Evolutionary conservation across 1,140 invertebrate species (phyloP).

Genomic region (Eulimnadia texana): DNA sequence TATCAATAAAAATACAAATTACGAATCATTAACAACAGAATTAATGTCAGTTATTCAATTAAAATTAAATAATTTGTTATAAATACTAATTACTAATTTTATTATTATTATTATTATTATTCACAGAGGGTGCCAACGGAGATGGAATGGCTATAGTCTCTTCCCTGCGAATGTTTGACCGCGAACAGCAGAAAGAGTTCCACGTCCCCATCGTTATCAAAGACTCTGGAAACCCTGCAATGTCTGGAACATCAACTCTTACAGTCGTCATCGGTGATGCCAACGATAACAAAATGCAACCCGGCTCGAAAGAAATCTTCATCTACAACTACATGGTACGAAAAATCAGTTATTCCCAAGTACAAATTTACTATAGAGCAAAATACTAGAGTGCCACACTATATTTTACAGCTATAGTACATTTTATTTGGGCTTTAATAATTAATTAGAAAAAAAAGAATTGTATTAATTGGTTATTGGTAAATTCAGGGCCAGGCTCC

Average conservation of each 20-base stretch:
- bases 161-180: slow-evolving; percentile 76
- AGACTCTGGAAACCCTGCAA: slow-evolving; percentile 61
- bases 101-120: slow-evolving; percentile 16
- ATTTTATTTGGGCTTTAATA: no score
- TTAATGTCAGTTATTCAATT: no score
- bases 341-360: background rate
- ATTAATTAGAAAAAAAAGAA: no score
- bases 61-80: no score
- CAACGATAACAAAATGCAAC: slow-evolving; percentile 95
- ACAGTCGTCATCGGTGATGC: slow-evolving; percentile 81
- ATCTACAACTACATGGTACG: slow-evolving; percentile 81
- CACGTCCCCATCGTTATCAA: slow-evolving; percentile 87
- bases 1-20: no score
- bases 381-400: no score
- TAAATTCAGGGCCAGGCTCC: slow-evolving; percentile 62
- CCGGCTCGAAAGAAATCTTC: slow-evolving; percentile 88
- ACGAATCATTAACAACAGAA: no score
- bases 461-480: no score
- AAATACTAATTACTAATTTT: no score
- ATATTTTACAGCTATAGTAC: no score
- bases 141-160: slow-evolving; percentile 90
- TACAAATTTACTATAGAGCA: no score
- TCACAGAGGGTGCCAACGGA: slow-evolving; percentile 75
- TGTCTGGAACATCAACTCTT: slow-evolving; percentile 86
- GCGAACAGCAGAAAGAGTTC: slow-evolving; percentile 90